Conservation (phyloP, 2,888 invertebrate species). For the Xylocampa areola region DNA sequence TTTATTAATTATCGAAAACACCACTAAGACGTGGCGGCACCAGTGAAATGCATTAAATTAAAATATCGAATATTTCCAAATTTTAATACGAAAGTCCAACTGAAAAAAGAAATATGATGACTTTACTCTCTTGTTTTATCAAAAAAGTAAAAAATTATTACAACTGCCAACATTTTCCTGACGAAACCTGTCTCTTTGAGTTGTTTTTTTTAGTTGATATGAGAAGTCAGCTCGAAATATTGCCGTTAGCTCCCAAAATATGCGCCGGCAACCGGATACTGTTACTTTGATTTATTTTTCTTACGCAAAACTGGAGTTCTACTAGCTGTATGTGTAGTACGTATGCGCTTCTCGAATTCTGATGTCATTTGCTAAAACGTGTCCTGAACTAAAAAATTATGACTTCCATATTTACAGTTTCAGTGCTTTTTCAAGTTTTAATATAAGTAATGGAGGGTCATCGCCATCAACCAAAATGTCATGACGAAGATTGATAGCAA, state of each 20-base stretch:
- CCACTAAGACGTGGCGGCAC: too few species aligned
- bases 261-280: constrained; percentile 32
- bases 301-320: constrained; percentile 31
- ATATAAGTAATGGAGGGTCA: not conserved
- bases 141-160: constrained; percentile 10
- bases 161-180: constrained; percentile 10
- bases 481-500: constrained; percentile 41
- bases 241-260: constrained; percentile 45
- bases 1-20: too few species aligned
- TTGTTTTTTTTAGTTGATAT: constrained; percentile 30
- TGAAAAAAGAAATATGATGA: too few species aligned
- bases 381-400: not conserved
- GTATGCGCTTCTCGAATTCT: constrained; percentile 13
- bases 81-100: too few species aligned
- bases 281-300: constrained; percentile 45
- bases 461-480: not conserved
- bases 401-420: not conserved
- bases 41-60: too few species aligned
- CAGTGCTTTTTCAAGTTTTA: not conserved
- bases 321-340: constrained; percentile 3
- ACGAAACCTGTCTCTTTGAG: constrained; percentile 25
- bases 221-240: constrained; percentile 28
- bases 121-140: not conserved
- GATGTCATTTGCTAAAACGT: constrained; percentile 7
- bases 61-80: too few species aligned